Evolutionary conservation across 2,797 vertebrate genomes (phyloP).

Genomic region (Antrozous pallidus): DNA sequence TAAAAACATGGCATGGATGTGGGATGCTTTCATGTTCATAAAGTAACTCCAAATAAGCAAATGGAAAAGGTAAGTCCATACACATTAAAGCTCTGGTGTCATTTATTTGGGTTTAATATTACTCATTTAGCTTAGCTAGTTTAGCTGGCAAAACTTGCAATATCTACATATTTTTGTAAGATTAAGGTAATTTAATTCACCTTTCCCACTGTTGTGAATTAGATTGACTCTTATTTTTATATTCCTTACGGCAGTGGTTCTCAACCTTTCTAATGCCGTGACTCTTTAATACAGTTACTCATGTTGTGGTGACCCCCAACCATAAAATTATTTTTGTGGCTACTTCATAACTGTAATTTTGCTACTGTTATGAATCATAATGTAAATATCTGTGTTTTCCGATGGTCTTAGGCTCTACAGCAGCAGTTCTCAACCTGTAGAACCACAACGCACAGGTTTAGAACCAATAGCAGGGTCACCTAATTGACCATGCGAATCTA

Average conservation of each 20-base stretch:
- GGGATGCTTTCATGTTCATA: not conserved
- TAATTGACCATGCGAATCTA: too few relatives aligned
- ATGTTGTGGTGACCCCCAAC: too few relatives aligned
- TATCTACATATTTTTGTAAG: not conserved
- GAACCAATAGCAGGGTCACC: too few relatives aligned
- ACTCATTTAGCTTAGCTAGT: not conserved
- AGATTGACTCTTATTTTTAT: not conserved
- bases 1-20: not conserved
- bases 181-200: not conserved
- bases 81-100: not conserved
- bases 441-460: too few relatives aligned
- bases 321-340: too few relatives aligned
- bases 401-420: too few relatives aligned
- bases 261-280: too few relatives aligned
- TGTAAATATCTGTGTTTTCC: too few relatives aligned
- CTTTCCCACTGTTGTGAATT: not conserved
- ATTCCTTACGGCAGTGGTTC: not conserved
- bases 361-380: too few relatives aligned
- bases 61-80: not conserved
- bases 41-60: not conserved
- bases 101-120: not conserved
- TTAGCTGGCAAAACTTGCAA: not conserved
- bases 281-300: too few relatives aligned
- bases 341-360: too few relatives aligned
- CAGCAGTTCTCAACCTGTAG: too few relatives aligned